A percentile compares a stretch with the other conserved stretches of the same genome.
These are phyloP conservation scores for Perca flavescens DNA, from an alignment of 2,113 vertebrate species.

Conservation along the genomic window DNA sequence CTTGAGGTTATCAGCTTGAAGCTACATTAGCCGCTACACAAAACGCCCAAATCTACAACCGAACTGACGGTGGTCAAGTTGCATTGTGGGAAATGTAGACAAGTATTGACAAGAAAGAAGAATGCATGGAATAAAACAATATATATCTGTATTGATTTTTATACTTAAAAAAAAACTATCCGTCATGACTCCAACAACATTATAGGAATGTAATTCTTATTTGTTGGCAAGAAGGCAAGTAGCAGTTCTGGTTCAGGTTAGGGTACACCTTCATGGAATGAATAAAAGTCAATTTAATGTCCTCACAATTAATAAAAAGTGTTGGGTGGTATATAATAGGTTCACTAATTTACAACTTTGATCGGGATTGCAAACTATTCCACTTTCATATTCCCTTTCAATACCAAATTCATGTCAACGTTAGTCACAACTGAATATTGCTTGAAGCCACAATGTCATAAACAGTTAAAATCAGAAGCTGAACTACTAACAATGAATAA, in stretches of 20 bases:
- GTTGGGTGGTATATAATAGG: too few relatives aligned
- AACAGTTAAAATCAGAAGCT: slow-evolving; percentile 2
- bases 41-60: neutral
- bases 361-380: neutral
- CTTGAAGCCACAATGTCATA: neutral
- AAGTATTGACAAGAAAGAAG: neutral
- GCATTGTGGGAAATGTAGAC: neutral
- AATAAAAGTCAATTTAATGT: neutral
- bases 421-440: neutral
- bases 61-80: neutral
- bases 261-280: neutral
- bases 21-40: neutral
- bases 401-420: neutral
- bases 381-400: neutral
- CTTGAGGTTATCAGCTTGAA: neutral
- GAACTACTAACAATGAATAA: neutral
- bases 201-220: neutral
- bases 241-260: neutral
- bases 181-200: neutral
- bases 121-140: neutral
- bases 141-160: too few relatives aligned
- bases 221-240: neutral
- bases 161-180: neutral
- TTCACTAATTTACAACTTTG: neutral
- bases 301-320: too few relatives aligned